These are phyloP conservation scores for Trogon surrucura DNA, from an alignment of 2,113 vertebrate species.

Conservation along the genomic window DNA sequence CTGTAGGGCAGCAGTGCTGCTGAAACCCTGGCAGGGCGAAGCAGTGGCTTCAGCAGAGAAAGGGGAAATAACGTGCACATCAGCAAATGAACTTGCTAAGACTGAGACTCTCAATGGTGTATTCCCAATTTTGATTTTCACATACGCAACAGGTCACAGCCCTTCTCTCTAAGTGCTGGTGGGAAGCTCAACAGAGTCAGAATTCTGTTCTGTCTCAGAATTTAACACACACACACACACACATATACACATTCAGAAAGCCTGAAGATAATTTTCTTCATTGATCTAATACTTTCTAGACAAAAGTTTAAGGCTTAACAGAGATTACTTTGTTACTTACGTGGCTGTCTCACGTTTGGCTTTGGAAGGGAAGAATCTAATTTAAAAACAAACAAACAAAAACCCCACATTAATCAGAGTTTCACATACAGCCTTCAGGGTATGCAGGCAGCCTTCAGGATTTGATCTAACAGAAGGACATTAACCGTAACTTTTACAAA, in stretches of 20 bases:
- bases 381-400: neutral
- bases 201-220: neutral
- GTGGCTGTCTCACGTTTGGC: slow-evolving; percentile 60
- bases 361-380: slow-evolving; percentile 59
- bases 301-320: neutral
- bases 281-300: neutral
- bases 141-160: neutral
- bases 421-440: neutral
- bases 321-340: slow-evolving; percentile 69
- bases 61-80: neutral
- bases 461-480: neutral
- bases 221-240: neutral
- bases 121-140: neutral
- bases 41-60: neutral
- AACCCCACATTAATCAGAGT: slow-evolving; percentile 16
- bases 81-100: neutral
- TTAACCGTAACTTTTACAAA: neutral
- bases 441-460: neutral
- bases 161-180: neutral
- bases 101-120: neutral
- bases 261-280: neutral
- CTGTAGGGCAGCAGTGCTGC: neutral
- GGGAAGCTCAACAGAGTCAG: neutral
- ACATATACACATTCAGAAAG: neutral
- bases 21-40: neutral